A percentile compares a stretch with the other conserved stretches of the same genome.
Conservation (phyloP, 2,888 invertebrate species). For the Leptinotarsa haldemani region DNA sequence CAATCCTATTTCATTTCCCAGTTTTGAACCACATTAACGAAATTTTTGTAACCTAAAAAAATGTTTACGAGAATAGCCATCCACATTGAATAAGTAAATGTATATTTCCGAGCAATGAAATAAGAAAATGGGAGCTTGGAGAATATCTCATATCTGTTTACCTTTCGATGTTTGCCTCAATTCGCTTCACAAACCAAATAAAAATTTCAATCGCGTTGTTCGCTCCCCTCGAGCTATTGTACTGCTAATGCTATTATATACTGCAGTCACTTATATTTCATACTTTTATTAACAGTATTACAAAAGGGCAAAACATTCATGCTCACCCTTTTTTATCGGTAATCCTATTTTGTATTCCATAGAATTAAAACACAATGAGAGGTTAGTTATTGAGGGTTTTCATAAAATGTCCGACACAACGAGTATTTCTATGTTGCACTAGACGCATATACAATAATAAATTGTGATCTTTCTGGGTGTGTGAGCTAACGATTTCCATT, state of each 20-base stretch:
- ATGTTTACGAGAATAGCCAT: too few relatives aligned
- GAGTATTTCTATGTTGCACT: too few relatives aligned
- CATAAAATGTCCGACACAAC: not conserved
- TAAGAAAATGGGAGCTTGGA: too few relatives aligned
- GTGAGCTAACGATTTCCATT: too few relatives aligned
- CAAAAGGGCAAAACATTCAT: conserved; percentile 4
- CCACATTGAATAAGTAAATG: too few relatives aligned
- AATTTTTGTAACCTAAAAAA: too few relatives aligned
- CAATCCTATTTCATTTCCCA: too few relatives aligned
- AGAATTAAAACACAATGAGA: conserved; percentile 7
- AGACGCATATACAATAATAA: too few relatives aligned
- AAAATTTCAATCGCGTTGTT: not conserved
- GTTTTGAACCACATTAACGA: too few relatives aligned
- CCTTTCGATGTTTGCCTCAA: not conserved
- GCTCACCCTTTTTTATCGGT: conserved; percentile 1
- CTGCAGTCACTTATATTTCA: conserved; percentile 13
- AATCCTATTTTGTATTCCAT: conserved; percentile 6
- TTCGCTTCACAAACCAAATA: not conserved
- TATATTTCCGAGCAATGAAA: too few relatives aligned
- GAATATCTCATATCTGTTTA: not conserved
- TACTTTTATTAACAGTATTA: conserved; percentile 12
- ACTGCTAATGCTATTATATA: conserved; percentile 4
- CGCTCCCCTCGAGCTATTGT: not conserved
- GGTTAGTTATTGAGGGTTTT: not conserved
- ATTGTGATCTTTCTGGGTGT: too few relatives aligned